These are phyloP conservation scores for Acrocephalus arundinaceus DNA, from an alignment of 2,113 vertebrate species.

Conservation along the genomic window DNA sequence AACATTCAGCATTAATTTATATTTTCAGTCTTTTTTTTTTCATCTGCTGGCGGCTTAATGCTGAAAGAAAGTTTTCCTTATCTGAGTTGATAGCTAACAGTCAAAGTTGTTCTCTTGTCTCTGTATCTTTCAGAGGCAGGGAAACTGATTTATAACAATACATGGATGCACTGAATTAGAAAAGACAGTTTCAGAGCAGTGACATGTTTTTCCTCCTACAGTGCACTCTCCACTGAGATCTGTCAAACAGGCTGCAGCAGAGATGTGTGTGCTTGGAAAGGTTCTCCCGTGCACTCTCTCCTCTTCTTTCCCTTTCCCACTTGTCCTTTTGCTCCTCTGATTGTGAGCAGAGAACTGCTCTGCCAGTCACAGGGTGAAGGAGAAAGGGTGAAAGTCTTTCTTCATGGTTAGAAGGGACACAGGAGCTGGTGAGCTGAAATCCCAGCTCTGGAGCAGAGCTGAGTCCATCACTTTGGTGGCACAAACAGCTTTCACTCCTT, in stretches of 20 bases:
- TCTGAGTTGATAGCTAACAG: slow-evolving; percentile 66
- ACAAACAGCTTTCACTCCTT: background rate
- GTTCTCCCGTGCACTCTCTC: background rate
- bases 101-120: slow-evolving; percentile 59
- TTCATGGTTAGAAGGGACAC: background rate
- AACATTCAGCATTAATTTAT: background rate
- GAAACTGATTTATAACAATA: slow-evolving; percentile 76
- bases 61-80: slow-evolving; percentile 58
- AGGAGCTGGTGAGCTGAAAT: background rate
- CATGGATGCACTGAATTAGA: slow-evolving; percentile 77
- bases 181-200: slow-evolving; percentile 80
- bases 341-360: background rate
- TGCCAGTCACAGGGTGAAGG: background rate
- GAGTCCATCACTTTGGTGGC: background rate
- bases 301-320: background rate
- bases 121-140: slow-evolving; percentile 58
- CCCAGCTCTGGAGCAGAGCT: background rate
- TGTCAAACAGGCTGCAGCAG: slow-evolving; percentile 32
- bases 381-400: background rate
- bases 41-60: slow-evolving; percentile 5
- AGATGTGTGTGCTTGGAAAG: slow-evolving; percentile 18
- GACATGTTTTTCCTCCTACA: slow-evolving; percentile 69
- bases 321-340: background rate
- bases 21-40: slow-evolving; percentile 20
- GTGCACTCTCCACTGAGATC: slow-evolving; percentile 47